phyloP scores from a whole-genome alignment of 2,888 invertebrate species.

The Julus scandinavius region DNA sequence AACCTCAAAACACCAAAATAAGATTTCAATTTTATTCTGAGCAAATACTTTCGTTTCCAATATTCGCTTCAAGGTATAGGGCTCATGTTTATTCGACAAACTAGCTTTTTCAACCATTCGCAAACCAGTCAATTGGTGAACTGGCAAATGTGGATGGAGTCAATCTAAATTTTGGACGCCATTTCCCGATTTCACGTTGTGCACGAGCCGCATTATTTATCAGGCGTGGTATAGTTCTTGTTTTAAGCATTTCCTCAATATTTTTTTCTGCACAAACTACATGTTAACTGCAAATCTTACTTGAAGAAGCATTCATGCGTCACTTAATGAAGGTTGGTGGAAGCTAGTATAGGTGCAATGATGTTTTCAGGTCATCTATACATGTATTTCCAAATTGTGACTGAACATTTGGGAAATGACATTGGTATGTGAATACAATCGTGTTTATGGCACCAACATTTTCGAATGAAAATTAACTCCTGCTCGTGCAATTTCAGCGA shows the following conservation, averaged over 20 bases:
- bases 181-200: conserved; percentile 31
- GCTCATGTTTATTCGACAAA: background rate
- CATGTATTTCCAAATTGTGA: too few relatives aligned
- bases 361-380: background rate
- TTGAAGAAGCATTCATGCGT: background rate
- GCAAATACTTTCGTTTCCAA: background rate
- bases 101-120: background rate
- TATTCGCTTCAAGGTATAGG: background rate
- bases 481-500: too few relatives aligned
- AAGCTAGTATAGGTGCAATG: background rate
- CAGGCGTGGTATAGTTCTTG: conserved; percentile 8
- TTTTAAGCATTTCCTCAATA: conserved; percentile 5
- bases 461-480: too few relatives aligned
- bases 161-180: background rate
- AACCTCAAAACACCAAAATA: too few relatives aligned
- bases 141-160: background rate
- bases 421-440: too few relatives aligned
- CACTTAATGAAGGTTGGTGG: background rate
- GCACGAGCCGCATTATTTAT: background rate
- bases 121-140: background rate
- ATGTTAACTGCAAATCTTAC: background rate
- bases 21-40: too few relatives aligned
- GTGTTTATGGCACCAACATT: too few relatives aligned
- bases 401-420: too few relatives aligned
- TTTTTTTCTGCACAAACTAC: background rate